phyloP scores from a whole-genome alignment of 2,888 invertebrate species.

The Torymus tubicola region DNA sequence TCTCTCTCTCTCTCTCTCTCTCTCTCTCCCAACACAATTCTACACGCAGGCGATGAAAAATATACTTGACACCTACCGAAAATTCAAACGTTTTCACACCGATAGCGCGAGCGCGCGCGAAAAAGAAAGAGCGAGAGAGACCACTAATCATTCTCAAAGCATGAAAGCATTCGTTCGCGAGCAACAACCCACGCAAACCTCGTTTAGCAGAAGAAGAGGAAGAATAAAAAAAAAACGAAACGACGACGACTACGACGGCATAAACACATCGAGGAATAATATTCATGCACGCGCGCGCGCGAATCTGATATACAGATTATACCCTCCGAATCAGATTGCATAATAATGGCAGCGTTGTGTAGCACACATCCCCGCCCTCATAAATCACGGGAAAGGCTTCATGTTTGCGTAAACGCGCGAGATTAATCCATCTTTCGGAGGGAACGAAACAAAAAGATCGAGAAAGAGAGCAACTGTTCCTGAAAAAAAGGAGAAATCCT shows the following conservation, averaged over 20 bases:
- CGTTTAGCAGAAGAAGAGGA: background rate
- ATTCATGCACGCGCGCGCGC: background rate
- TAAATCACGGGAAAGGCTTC: conserved; percentile 44
- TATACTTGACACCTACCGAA: too few relatives aligned
- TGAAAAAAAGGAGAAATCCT: background rate
- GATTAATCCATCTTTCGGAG: conserved; percentile 42
- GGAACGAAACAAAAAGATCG: background rate
- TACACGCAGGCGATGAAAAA: too few relatives aligned
- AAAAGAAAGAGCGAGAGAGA: too few relatives aligned
- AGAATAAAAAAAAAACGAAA: background rate
- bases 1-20: too few relatives aligned
- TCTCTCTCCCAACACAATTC: too few relatives aligned
- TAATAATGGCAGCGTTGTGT: conserved; percentile 5
- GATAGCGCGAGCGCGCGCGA: too few relatives aligned
- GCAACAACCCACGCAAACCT: too few relatives aligned
- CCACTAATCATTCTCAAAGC: too few relatives aligned
- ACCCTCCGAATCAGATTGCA: conserved; percentile 31
- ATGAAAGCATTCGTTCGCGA: too few relatives aligned
- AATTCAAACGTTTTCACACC: too few relatives aligned
- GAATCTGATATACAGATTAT: conserved; percentile 28
- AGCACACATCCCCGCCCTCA: background rate
- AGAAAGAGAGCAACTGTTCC: background rate
- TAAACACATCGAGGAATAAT: conserved; percentile 25
- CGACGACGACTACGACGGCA: background rate
- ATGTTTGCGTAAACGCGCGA: conserved; percentile 40